phyloP scores from a whole-genome alignment of 37 sponge, comb jelly and placozoan genomes.

The Beroe ovata region DNA sequence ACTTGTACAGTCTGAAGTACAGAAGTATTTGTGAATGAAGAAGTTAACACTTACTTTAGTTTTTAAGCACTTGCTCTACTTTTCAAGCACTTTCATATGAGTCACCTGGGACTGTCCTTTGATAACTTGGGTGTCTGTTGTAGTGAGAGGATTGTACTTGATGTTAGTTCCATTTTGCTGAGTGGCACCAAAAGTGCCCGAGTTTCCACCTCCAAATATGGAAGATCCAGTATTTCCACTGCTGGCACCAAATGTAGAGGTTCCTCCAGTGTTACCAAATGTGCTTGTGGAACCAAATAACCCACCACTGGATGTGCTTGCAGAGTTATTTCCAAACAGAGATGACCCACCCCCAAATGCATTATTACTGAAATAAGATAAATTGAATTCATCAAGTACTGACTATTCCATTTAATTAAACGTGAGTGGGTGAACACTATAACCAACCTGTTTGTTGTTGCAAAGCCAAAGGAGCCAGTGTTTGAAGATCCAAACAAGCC shows the following conservation, averaged over 20 bases:
- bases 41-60: no score
- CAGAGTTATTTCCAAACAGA: slow-evolving; percentile 27
- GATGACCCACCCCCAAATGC: slow-evolving; percentile 25
- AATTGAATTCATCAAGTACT: no score
- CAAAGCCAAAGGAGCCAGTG: slow-evolving; percentile 23
- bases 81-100: no score
- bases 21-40: no score
- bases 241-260: slow-evolving; percentile 31
- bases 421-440: not conserved
- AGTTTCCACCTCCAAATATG: slow-evolving; percentile 7
- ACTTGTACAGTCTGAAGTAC: slow-evolving; percentile 62
- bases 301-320: slow-evolving; percentile 14
- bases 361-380: not conserved
- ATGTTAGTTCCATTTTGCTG: slow-evolving; percentile 64
- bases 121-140: slow-evolving; percentile 13
- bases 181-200: slow-evolving; percentile 3
- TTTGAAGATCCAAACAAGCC: slow-evolving; percentile 11
- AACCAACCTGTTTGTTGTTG: not conserved
- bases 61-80: no score
- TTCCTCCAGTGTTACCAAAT: not conserved
- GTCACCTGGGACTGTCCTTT: slow-evolving; percentile 33
- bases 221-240: slow-evolving; percentile 16
- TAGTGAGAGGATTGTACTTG: slow-evolving; percentile 21
- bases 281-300: slow-evolving; percentile 19
- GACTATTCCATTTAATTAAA: no score